Conservation (phyloP, 2,113 vertebrate species). For the Protomyctophum bolini region DNA sequence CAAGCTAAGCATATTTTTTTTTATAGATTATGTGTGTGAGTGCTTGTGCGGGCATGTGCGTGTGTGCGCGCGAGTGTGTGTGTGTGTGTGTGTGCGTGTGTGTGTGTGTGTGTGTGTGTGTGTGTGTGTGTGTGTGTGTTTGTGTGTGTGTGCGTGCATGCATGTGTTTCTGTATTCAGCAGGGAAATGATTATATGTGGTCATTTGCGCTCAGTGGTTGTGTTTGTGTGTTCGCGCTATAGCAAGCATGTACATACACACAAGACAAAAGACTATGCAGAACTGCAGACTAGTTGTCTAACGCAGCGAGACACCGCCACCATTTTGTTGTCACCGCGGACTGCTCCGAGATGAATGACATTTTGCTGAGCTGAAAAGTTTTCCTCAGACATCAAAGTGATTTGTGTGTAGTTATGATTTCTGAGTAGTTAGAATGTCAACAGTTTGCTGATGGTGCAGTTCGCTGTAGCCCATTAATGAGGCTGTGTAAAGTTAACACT, state of each 20-base stretch:
- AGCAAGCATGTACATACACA: background rate
- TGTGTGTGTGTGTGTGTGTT: slow-evolving; percentile 7
- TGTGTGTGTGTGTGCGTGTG: slow-evolving; percentile 9
- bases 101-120: slow-evolving; percentile 31
- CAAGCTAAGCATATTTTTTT: slow-evolving; percentile 73
- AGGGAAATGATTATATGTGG: no score
- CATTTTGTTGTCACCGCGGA: slow-evolving; percentile 61
- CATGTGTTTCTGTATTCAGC: background rate
- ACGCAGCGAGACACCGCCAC: slow-evolving; percentile 26
- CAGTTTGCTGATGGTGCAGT: slow-evolving; percentile 68
- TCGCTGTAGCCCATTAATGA: slow-evolving; percentile 50
- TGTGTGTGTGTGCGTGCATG: slow-evolving; percentile 1
- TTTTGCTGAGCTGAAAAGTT: slow-evolving; percentile 70
- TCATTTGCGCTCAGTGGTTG: background rate
- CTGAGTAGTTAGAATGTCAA: slow-evolving; percentile 58
- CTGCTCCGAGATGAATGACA: slow-evolving; percentile 55
- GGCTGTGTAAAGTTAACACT: slow-evolving; percentile 32
- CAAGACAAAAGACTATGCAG: background rate
- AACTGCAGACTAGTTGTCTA: slow-evolving; percentile 28
- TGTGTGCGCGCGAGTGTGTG: slow-evolving; percentile 31
- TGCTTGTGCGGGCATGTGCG: slow-evolving; percentile 41
- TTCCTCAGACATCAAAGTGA: slow-evolving; percentile 63
- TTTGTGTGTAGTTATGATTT: slow-evolving; percentile 69
- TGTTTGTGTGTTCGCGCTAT: background rate
- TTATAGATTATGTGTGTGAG: slow-evolving; percentile 63